Evolutionary conservation across 1,140 invertebrate genomes (phyloP).

Genomic region (Hormaphis cornu): DNA sequence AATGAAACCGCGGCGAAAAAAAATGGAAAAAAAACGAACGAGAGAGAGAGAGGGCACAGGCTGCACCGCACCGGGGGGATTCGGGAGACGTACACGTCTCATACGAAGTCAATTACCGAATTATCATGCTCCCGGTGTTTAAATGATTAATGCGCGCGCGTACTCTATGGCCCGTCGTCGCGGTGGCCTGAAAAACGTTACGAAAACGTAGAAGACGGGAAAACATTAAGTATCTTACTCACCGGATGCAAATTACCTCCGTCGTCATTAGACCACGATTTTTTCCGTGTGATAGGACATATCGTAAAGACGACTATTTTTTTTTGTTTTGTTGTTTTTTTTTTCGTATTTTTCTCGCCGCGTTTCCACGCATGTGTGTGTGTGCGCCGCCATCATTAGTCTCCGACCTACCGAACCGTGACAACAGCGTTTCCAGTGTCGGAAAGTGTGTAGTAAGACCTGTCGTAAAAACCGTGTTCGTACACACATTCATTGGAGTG

Average conservation of each 20-base stretch:
- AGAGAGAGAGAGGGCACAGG: conserved; percentile 3
- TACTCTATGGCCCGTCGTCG: conserved; percentile 12
- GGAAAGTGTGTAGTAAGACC: background rate
- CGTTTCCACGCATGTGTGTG: conserved; percentile 1
- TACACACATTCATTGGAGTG: background rate
- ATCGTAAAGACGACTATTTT: conserved; percentile 18
- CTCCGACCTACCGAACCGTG: conserved; percentile 22
- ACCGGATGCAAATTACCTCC: conserved; percentile 32
- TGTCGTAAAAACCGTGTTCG: conserved; percentile 4
- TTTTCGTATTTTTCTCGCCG: background rate
- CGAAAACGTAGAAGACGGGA: conserved; percentile 24
- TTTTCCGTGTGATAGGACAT: conserved; percentile 25
- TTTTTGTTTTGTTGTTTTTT: background rate
- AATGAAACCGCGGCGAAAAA: conserved; percentile 26
- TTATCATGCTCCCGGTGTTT: conserved; percentile 32
- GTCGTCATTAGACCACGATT: conserved; percentile 30
- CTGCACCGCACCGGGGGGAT: conserved; percentile 21
- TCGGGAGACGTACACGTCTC: conserved; percentile 21
- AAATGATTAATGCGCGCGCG: conserved; percentile 30
- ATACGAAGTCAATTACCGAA: conserved; percentile 32
- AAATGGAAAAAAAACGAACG: background rate
- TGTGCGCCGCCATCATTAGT: conserved; percentile 16
- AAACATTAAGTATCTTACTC: conserved; percentile 29
- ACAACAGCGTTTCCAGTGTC: conserved; percentile 18
- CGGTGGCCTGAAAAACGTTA: background rate